Conservation (phyloP, 2,113 vertebrate species). For the Glaucomys volans region DNA sequence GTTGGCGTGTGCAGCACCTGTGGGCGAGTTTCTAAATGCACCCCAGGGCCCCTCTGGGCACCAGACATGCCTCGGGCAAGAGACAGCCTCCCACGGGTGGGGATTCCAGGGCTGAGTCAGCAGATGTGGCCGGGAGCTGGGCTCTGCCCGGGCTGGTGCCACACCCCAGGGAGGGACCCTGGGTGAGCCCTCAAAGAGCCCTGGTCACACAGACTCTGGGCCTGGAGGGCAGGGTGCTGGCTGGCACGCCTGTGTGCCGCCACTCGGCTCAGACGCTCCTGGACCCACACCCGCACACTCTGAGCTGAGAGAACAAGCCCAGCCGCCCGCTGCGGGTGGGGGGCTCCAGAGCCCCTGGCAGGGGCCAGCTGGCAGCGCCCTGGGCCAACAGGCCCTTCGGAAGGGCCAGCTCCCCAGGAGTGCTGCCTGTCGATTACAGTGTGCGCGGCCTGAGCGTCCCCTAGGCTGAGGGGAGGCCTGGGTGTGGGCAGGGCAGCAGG, state of each 20-base stretch:
- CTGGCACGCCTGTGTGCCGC: rapidly evolving
- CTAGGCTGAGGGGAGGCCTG: rapidly evolving
- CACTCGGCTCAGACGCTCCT: rapidly evolving
- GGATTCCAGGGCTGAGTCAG: not conserved
- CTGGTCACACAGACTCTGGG: not conserved
- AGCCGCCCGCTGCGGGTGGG: too few relatives aligned
- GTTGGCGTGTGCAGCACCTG: not conserved
- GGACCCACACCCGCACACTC: too few relatives aligned
- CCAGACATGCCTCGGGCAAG: not conserved
- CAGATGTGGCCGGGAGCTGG: not conserved
- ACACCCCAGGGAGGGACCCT: not conserved
- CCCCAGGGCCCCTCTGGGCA: not conserved
- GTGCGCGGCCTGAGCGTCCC: rapidly evolving
- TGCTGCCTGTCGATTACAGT: rapidly evolving
- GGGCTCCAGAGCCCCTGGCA: not conserved
- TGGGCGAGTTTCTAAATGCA: not conserved
- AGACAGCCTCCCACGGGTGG: not conserved
- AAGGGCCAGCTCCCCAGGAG: not conserved
- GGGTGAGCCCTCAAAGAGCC: not conserved
- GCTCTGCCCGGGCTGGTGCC: not conserved
- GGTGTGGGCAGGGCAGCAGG: not conserved
- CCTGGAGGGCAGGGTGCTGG: not conserved
- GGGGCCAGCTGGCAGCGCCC: not conserved
- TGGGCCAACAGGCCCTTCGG: not conserved
- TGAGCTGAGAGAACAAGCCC: not conserved